phyloP scores from a whole-genome alignment of 2,797 vertebrate genomes.

The Xenops minutus region DNA sequence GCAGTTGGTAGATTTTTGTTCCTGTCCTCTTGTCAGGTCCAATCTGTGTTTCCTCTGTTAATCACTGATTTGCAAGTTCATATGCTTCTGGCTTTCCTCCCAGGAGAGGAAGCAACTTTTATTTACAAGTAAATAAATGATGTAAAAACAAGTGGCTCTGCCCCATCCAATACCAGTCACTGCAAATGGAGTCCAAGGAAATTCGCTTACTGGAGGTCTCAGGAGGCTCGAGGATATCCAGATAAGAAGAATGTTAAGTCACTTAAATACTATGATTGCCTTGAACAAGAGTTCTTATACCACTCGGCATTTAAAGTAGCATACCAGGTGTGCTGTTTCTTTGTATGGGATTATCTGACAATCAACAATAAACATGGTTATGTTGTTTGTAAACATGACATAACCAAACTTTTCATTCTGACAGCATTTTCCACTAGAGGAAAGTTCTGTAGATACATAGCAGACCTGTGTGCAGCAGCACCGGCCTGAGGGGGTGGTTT shows the following conservation, averaged over 20 bases:
- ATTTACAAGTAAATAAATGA: not conserved
- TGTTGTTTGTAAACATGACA: not conserved
- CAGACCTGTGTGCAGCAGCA: not conserved
- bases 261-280: not conserved
- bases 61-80: slow-evolving; percentile 44
- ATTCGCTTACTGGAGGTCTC: not conserved
- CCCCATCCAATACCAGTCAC: slow-evolving; percentile 1
- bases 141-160: slow-evolving; percentile 20
- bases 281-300: not conserved
- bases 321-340: rapidly evolving
- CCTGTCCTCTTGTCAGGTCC: slow-evolving; percentile 6
- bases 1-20: not conserved
- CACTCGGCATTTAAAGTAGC: not conserved
- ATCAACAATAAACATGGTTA: not conserved
- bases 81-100: slow-evolving; percentile 27
- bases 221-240: not conserved
- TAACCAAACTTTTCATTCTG: not conserved
- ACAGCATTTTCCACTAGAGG: not conserved
- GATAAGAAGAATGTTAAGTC: not conserved
- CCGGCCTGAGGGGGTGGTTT: not conserved
- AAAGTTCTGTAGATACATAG: not conserved
- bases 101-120: not conserved
- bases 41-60: slow-evolving; percentile 22
- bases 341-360: not conserved
- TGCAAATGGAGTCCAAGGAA: not conserved